Conservation (phyloP, 1,140 invertebrate genomes). For the Neomicropteryx cornuta region DNA sequence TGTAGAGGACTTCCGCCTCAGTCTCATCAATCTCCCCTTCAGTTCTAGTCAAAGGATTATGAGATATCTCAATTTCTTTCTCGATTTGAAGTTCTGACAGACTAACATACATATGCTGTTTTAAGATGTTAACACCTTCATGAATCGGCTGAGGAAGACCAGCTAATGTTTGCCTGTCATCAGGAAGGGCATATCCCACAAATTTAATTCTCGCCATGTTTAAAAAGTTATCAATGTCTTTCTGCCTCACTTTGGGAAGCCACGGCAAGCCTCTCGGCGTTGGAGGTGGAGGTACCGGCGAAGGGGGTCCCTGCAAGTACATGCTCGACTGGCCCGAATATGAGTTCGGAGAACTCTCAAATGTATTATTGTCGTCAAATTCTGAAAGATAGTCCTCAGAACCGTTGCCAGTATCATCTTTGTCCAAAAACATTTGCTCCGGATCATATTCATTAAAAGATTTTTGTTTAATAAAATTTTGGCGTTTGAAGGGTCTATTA, state of each 20-base stretch:
- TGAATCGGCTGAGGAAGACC: conserved; percentile 91
- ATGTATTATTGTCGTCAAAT: conserved; percentile 17
- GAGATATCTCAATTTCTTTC: conserved; percentile 70
- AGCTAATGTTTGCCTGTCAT: conserved; percentile 76
- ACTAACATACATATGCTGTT: conserved; percentile 78
- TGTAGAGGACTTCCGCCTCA: conserved; percentile 80
- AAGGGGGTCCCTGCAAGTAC: conserved; percentile 7
- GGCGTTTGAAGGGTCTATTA: conserved; percentile 37
- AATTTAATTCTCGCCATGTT: conserved; percentile 89
- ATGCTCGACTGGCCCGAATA: background rate
- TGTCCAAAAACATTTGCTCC: conserved; percentile 60
- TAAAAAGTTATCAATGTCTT: conserved; percentile 85
- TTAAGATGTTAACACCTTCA: conserved; percentile 85
- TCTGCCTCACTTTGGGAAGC: conserved; percentile 92
- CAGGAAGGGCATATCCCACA: conserved; percentile 82
- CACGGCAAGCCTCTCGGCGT: conserved; percentile 68
- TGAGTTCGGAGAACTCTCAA: background rate
- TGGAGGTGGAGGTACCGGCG: conserved; percentile 40
- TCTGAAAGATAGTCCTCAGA: conserved; percentile 37
- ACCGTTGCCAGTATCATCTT: conserved; percentile 43
- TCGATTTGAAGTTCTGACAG: conserved; percentile 73
- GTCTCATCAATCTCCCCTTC: conserved; percentile 65
- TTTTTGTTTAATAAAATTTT: conserved; percentile 86
- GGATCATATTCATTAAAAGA: conserved; percentile 74
- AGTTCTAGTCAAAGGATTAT: conserved; percentile 64